These are phyloP conservation scores for Cataglyphis hispanica DNA, from an alignment of 1,140 invertebrate species.

Conservation along the genomic window DNA sequence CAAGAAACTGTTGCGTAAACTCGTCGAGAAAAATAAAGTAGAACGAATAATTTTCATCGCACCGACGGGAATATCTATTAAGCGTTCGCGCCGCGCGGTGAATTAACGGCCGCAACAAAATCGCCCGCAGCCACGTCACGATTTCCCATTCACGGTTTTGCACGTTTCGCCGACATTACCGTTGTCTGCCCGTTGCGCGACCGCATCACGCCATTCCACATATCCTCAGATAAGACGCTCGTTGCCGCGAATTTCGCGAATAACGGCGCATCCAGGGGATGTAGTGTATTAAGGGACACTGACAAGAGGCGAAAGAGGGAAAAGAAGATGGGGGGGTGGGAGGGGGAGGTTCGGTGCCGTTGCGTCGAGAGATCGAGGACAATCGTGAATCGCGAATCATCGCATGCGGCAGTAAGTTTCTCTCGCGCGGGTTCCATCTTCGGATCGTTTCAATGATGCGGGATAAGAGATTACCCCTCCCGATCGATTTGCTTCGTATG, in stretches of 20 bases:
- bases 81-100: slow-evolving; percentile 44
- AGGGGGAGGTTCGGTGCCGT: not conserved
- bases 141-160: slow-evolving; percentile 63
- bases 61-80: slow-evolving; percentile 61
- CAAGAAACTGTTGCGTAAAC: slow-evolving; percentile 55
- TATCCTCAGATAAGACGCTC: slow-evolving; percentile 1
- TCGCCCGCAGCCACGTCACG: slow-evolving; percentile 40
- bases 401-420: slow-evolving; percentile 22
- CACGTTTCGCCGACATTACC: slow-evolving; percentile 37
- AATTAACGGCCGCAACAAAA: slow-evolving; percentile 53
- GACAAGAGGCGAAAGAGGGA: not conserved
- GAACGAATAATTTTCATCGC: slow-evolving; percentile 51
- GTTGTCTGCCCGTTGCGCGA: slow-evolving; percentile 2
- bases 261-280: slow-evolving; percentile 25
- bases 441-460: slow-evolving; percentile 63
- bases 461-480: slow-evolving; percentile 43
- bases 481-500: slow-evolving; percentile 43
- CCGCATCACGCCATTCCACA: slow-evolving; percentile 18
- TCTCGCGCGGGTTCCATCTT: slow-evolving; percentile 60
- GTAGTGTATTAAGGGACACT: not conserved
- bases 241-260: not conserved
- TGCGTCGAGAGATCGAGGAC: slow-evolving; percentile 59
- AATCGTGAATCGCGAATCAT: slow-evolving; percentile 65
- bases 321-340: not conserved
- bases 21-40: slow-evolving; percentile 47